Conservation (phyloP, 1,140 invertebrate genomes). For the Bombus ignitus region DNA sequence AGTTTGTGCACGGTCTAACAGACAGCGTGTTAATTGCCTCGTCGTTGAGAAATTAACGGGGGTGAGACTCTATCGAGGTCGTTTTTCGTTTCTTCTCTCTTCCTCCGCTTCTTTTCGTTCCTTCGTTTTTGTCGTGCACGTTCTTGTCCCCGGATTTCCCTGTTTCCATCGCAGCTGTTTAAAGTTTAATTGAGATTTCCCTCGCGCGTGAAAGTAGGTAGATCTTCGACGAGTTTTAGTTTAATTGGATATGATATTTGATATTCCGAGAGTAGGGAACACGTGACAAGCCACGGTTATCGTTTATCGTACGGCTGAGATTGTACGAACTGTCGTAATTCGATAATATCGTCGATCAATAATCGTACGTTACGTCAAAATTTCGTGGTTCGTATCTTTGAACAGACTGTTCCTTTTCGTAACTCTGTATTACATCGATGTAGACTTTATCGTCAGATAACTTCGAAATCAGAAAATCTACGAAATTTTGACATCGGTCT, state of each 20-base stretch:
- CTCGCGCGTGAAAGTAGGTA: background rate
- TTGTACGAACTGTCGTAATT: too few relatives aligned
- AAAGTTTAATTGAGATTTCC: constrained; percentile 13
- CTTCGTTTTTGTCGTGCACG: background rate
- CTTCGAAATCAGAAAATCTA: too few relatives aligned
- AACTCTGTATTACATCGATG: too few relatives aligned
- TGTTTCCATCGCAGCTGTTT: background rate
- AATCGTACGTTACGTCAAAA: too few relatives aligned
- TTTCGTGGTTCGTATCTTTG: too few relatives aligned
- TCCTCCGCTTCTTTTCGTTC: background rate
- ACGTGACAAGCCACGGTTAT: too few relatives aligned
- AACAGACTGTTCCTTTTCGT: too few relatives aligned
- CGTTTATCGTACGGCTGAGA: too few relatives aligned
- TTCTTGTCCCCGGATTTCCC: background rate
- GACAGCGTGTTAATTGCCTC: constrained; percentile 40
- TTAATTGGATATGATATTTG: background rate
- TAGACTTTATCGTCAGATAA: too few relatives aligned
- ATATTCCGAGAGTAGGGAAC: background rate
- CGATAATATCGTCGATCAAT: too few relatives aligned
- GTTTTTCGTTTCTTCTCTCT: background rate
- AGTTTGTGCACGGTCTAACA: background rate
- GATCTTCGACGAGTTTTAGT: background rate
- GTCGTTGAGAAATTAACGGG: constrained; percentile 24
- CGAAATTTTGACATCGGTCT: too few relatives aligned
- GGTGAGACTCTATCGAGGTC: constrained; percentile 18